These are phyloP conservation scores for Diaprepes abbreviatus DNA, from an alignment of 2,888 invertebrate genomes.

Conservation along the genomic window DNA sequence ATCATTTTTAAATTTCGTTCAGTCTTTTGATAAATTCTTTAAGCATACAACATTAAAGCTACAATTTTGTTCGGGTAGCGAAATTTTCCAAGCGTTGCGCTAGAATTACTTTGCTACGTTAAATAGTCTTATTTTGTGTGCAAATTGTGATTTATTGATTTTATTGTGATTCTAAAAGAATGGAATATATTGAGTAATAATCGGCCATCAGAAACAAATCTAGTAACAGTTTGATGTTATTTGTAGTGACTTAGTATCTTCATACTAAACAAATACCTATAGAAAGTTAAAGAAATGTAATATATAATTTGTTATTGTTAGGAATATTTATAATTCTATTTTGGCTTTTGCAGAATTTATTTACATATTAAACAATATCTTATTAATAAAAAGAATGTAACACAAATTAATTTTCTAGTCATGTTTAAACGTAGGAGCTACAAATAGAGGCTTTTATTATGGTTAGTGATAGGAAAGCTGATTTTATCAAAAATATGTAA, in stretches of 20 bases:
- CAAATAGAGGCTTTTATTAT: slow-evolving; percentile 12
- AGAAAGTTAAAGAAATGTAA: neutral
- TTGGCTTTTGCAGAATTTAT: slow-evolving; percentile 3
- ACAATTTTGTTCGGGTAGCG: no score
- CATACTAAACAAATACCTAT: neutral
- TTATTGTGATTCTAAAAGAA: no score
- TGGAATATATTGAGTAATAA: no score
- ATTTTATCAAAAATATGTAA: neutral
- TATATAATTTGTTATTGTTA: slow-evolving; percentile 14
- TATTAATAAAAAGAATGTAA: neutral
- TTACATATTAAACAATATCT: neutral
- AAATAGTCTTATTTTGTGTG: no score
- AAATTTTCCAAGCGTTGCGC: no score
- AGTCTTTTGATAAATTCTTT: no score
- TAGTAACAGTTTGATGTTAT: no score
- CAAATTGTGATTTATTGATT: no score
- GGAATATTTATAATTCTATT: slow-evolving; percentile 20
- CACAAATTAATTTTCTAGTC: slow-evolving; percentile 25
- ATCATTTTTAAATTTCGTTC: no score
- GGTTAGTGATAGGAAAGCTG: neutral
- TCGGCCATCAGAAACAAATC: no score
- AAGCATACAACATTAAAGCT: no score
- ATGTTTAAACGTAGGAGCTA: slow-evolving; percentile 10
- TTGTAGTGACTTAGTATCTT: neutral
- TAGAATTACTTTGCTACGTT: no score